Evolutionary conservation across 92 coral and sea anemone species (phyloP).

Genomic region (Porites cylindrica): DNA sequence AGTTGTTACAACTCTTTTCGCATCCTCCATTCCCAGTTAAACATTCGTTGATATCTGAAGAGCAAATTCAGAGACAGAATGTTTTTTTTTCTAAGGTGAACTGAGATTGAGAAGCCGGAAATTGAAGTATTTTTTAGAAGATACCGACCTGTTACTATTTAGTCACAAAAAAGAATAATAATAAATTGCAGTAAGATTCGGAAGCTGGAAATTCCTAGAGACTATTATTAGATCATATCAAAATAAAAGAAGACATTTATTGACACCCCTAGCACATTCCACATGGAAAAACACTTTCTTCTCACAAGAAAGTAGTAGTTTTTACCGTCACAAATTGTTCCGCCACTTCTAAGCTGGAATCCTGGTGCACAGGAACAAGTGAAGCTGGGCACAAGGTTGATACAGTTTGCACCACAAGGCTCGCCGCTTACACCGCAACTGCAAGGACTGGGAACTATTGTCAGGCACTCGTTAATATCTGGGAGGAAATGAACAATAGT

Average conservation of each 20-base stretch:
- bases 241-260: background rate
- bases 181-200: too few species aligned
- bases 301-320: background rate
- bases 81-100: background rate
- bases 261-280: background rate
- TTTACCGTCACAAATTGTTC: constrained; percentile 33
- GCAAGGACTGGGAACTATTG: constrained; percentile 31
- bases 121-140: too few species aligned
- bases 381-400: constrained; percentile 8
- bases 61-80: background rate
- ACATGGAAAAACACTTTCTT: background rate
- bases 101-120: too few species aligned
- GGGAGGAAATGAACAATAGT: background rate
- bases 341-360: constrained; percentile 24
- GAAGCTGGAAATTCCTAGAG: too few species aligned
- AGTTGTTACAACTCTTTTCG: background rate
- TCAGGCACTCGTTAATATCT: constrained; percentile 28
- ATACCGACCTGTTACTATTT: too few species aligned
- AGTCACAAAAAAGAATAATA: too few species aligned
- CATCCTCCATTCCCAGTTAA: constrained; percentile 18
- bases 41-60: constrained; percentile 17
- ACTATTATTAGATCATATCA: too few species aligned
- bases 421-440: constrained; percentile 25
- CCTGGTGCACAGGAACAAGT: constrained; percentile 23
- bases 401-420: constrained; percentile 21